Conservation (phyloP, 2,797 vertebrate species). For the Etheostoma nigrum region DNA sequence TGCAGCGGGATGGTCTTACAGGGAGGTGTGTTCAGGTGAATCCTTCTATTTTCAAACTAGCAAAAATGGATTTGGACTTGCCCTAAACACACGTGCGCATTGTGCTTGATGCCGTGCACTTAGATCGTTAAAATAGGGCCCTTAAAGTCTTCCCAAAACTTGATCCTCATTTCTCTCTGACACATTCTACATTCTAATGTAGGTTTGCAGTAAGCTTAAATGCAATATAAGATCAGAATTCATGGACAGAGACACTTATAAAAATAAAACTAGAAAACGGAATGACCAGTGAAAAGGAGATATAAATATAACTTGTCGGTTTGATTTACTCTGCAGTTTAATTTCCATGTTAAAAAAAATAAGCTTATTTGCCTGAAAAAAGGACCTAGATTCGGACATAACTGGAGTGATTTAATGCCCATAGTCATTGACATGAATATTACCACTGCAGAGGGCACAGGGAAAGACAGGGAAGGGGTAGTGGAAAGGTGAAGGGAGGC, state of each 20-base stretch:
- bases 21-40: too few relatives aligned
- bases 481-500: slow-evolving; percentile 13
- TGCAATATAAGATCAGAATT: neutral
- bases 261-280: neutral
- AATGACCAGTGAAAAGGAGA: neutral
- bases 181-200: neutral
- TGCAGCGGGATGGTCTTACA: too few relatives aligned
- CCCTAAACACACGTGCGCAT: too few relatives aligned
- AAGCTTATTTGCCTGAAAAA: slow-evolving; percentile 2
- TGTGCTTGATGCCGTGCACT: too few relatives aligned
- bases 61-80: too few relatives aligned
- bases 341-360: neutral
- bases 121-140: too few relatives aligned
- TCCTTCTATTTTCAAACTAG: too few relatives aligned
- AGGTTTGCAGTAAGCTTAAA: neutral
- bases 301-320: neutral
- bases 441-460: neutral
- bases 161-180: neutral
- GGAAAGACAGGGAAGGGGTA: neutral
- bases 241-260: neutral
- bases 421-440: slow-evolving; percentile 12
- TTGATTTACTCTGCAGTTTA: slow-evolving; percentile 2
- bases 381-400: slow-evolving; percentile 6
- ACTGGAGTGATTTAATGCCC: slow-evolving; percentile 1
- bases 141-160: neutral